Conservation (phyloP, 2,113 vertebrate genomes). For the Callionymus lyra region DNA sequence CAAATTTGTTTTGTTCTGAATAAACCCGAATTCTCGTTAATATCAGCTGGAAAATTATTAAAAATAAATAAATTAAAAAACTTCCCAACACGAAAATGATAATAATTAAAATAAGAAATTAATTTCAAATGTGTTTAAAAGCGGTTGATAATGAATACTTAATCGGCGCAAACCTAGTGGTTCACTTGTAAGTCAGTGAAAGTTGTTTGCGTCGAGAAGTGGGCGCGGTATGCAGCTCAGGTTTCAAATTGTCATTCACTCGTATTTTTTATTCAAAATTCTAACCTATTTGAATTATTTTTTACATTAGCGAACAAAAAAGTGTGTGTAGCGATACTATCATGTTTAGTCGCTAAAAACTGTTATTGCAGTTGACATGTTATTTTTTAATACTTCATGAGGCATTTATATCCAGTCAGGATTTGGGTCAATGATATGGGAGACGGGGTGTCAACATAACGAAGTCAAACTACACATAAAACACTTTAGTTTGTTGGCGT, state of each 20-base stretch:
- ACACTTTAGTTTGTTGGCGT: conserved; percentile 9
- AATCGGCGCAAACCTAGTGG: too few species aligned
- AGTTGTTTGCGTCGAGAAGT: conserved; percentile 55
- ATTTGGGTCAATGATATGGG: conserved; percentile 53
- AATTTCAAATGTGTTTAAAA: too few species aligned
- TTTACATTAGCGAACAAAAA: not conserved
- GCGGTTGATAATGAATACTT: too few species aligned
- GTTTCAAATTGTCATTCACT: conserved; percentile 19
- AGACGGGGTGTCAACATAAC: not conserved
- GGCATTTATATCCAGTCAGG: conserved; percentile 24
- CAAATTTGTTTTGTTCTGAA: too few species aligned
- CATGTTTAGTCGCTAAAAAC: too few species aligned
- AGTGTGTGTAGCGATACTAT: too few species aligned
- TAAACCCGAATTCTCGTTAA: too few species aligned
- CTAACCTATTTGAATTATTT: not conserved
- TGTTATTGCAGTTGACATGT: too few species aligned
- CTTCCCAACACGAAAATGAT: too few species aligned
- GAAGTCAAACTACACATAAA: conserved; percentile 5
- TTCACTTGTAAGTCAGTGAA: conserved; percentile 11
- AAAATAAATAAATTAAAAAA: too few species aligned
- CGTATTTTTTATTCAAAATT: not conserved
- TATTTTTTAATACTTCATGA: conserved; percentile 13
- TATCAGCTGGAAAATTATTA: too few species aligned
- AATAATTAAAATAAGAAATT: too few species aligned
- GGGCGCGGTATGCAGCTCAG: conserved; percentile 46